phyloP scores from a whole-genome alignment of 92 coral and sea anemone genomes.

The Ricordea florida region DNA sequence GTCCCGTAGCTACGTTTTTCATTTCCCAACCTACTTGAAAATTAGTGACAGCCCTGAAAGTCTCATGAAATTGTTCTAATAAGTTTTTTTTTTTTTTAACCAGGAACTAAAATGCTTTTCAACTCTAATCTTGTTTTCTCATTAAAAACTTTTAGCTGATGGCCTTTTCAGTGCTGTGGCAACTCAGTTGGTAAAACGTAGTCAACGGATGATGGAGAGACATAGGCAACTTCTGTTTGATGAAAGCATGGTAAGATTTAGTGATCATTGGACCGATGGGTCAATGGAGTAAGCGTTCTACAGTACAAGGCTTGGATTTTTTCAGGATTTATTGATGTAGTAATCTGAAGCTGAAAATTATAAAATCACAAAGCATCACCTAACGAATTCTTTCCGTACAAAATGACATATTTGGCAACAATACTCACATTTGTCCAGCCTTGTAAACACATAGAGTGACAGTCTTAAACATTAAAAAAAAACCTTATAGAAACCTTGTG shows the following conservation, averaged over 20 bases:
- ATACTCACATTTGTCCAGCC: too few relatives aligned
- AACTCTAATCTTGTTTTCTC: background rate
- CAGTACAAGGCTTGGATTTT: too few relatives aligned
- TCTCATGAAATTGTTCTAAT: background rate
- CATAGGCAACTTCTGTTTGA: constrained; percentile 80
- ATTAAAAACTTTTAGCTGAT: constrained; percentile 59
- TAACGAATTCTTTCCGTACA: too few relatives aligned
- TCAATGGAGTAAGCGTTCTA: too few relatives aligned
- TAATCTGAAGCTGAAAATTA: too few relatives aligned
- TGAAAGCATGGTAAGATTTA: constrained; percentile 81
- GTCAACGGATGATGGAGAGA: constrained; percentile 92
- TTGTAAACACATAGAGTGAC: background rate
- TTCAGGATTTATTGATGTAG: too few relatives aligned
- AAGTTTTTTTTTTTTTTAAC: background rate
- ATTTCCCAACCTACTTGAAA: background rate
- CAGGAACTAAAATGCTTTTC: background rate
- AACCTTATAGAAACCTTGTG: too few relatives aligned
- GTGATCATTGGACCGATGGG: too few relatives aligned
- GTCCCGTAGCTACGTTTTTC: too few relatives aligned
- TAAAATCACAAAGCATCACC: too few relatives aligned
- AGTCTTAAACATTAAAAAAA: background rate
- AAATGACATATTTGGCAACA: too few relatives aligned
- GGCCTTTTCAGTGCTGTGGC: constrained; percentile 64
- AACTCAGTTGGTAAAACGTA: constrained; percentile 80
- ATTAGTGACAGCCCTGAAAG: too few relatives aligned